A percentile compares a stretch with the other conserved stretches of the same genome.
These are phyloP conservation scores for Cassiopea xamachana DNA, from an alignment of 30 jellyfish, hydroid and myxozoan genomes.

Conservation along the genomic window DNA sequence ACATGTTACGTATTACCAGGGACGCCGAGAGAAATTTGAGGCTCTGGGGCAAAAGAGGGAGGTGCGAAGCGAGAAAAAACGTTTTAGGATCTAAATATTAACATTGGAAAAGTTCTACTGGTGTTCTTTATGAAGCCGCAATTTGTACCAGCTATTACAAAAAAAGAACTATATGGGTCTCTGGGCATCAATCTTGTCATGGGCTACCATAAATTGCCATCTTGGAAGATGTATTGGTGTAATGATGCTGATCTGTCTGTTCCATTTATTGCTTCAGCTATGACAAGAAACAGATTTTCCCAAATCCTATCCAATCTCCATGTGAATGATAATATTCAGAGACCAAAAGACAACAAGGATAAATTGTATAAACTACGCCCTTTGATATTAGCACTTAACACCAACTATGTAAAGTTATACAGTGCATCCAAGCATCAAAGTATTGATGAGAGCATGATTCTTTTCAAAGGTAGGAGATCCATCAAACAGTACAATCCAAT, in stretches of 20 bases:
- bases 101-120: no score
- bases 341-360: neutral
- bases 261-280: conserved; percentile 22
- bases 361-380: neutral
- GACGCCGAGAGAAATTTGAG: no score
- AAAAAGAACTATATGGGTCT: conserved; percentile 34
- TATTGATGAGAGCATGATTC: conserved; percentile 87
- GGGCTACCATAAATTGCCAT: conserved; percentile 63
- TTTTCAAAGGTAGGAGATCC: conserved; percentile 87
- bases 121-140: no score
- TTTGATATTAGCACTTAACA: neutral
- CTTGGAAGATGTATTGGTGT: conserved; percentile 41
- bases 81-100: no score
- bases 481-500: conserved; percentile 84
- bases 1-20: neutral
- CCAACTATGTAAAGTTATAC: conserved; percentile 9
- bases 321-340: neutral
- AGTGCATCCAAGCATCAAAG: conserved; percentile 67
- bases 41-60: no score
- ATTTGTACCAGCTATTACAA: neutral
- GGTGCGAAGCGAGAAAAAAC: no score
- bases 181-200: conserved; percentile 41
- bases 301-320: neutral
- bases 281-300: conserved; percentile 25
- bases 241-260: conserved; percentile 55